These are phyloP conservation scores for Pelusios castaneus DNA, from an alignment of 2,113 vertebrate species.

Conservation along the genomic window DNA sequence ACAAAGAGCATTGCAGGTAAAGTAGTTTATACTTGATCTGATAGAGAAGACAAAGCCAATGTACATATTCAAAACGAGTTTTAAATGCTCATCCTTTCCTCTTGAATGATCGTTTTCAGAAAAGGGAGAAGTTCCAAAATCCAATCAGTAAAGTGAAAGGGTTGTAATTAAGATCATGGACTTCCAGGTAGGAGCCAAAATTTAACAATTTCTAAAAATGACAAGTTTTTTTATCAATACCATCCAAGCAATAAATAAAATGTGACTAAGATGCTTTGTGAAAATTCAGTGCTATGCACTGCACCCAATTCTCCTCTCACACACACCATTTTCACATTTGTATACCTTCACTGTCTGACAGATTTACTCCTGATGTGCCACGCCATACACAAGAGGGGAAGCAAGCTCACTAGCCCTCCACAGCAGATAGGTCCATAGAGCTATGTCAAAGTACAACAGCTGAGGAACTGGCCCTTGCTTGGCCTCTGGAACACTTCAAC, in stretches of 20 bases:
- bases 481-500: neutral
- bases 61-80: too few species aligned
- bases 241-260: neutral
- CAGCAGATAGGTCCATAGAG: neutral
- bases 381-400: neutral
- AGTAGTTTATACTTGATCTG: too few species aligned
- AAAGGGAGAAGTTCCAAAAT: neutral
- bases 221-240: neutral
- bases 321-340: neutral
- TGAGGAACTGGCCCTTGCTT: neutral
- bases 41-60: too few species aligned
- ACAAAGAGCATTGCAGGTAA: too few species aligned
- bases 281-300: neutral
- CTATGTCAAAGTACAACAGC: neutral
- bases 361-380: neutral
- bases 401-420: fast-evolving
- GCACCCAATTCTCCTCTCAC: neutral
- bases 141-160: neutral
- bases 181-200: neutral
- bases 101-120: neutral
- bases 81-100: neutral
- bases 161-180: neutral
- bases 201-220: neutral
- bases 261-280: neutral
- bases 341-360: neutral